phyloP scores from a whole-genome alignment of 2,888 invertebrate species.

The Dinocampus coccinellae region DNA sequence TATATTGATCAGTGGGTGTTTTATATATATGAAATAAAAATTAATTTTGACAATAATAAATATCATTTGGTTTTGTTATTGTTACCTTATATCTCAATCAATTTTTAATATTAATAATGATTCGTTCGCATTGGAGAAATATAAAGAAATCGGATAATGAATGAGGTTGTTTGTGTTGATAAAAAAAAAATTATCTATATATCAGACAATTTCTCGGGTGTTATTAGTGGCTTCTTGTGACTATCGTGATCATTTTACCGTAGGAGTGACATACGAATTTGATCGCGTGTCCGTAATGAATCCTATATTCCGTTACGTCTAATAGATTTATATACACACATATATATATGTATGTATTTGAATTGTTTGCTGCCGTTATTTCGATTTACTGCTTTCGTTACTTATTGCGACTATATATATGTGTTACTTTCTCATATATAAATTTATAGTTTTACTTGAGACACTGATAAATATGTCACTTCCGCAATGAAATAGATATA shows the following conservation, averaged over 20 bases:
- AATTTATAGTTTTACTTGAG: neutral
- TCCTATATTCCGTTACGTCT: slow-evolving; percentile 51
- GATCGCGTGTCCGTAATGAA: slow-evolving; percentile 59
- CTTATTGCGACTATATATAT: neutral
- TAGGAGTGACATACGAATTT: slow-evolving; percentile 46
- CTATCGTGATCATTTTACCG: slow-evolving; percentile 5
- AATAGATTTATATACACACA: neutral
- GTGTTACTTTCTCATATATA: neutral
- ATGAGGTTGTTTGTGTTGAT: too few relatives aligned
- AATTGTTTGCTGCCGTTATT: slow-evolving; percentile 41
- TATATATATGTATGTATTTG: neutral
- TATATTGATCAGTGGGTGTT: too few relatives aligned
- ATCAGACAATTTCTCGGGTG: slow-evolving; percentile 28
- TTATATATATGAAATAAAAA: too few relatives aligned
- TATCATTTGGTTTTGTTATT: too few relatives aligned
- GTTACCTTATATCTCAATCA: too few relatives aligned
- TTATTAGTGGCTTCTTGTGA: neutral
- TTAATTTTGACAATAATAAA: too few relatives aligned
- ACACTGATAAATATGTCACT: neutral
- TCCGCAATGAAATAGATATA: too few relatives aligned
- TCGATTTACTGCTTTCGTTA: slow-evolving; percentile 42
- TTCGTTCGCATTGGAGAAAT: too few relatives aligned
- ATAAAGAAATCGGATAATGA: too few relatives aligned
- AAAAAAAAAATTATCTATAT: neutral
- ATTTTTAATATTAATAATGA: too few relatives aligned